These are phyloP conservation scores for Forbesichthys papilliferus DNA, from an alignment of 2,113 vertebrate genomes.

Conservation along the genomic window DNA sequence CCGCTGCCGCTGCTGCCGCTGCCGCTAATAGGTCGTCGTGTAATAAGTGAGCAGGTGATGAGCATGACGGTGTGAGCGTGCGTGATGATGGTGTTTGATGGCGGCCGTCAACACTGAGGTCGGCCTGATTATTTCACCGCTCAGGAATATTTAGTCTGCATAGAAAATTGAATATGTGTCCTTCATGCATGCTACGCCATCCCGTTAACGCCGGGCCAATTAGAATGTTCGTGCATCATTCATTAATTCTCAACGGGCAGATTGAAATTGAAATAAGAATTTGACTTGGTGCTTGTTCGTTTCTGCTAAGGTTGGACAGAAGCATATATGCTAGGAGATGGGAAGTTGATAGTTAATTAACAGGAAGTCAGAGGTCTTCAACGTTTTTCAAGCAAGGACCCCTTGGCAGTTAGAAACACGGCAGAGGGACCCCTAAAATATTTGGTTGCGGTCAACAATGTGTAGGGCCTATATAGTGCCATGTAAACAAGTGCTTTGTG, in stretches of 20 bases:
- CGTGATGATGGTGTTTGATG: constrained; percentile 71
- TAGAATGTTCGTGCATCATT: constrained; percentile 67
- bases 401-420: too few species aligned
- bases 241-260: constrained; percentile 62
- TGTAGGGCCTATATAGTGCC: too few species aligned
- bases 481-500: too few species aligned
- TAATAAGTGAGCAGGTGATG: constrained; percentile 62
- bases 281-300: constrained; percentile 59
- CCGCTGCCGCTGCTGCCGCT: constrained; percentile 60
- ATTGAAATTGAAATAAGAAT: constrained; percentile 73
- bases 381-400: too few species aligned
- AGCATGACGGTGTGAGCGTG: constrained; percentile 44
- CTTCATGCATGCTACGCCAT: constrained; percentile 64
- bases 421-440: too few species aligned
- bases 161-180: constrained; percentile 74
- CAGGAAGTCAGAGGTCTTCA: constrained; percentile 4
- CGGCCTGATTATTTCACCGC: constrained; percentile 71
- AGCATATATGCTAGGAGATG: too few species aligned
- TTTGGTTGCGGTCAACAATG: too few species aligned
- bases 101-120: constrained; percentile 65
- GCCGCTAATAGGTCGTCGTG: constrained; percentile 72
- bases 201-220: constrained; percentile 67
- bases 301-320: constrained; percentile 26
- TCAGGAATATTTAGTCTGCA: constrained; percentile 67
- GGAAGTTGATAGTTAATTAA: too few species aligned